These are phyloP conservation scores for Lerista edwardsae DNA, from an alignment of 2,797 vertebrate genomes.

Conservation along the genomic window DNA sequence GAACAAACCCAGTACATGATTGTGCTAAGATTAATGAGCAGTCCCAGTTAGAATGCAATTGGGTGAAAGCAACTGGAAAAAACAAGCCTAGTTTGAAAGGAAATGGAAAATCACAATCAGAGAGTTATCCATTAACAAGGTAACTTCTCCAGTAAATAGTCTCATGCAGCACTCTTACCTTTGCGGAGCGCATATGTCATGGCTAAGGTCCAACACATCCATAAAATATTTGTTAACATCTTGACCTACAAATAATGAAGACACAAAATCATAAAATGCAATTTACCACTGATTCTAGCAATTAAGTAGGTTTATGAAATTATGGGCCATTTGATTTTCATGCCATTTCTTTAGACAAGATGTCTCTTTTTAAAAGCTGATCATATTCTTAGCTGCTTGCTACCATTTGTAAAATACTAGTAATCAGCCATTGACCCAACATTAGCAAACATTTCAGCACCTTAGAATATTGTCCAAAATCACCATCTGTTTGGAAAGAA, in stretches of 20 bases:
- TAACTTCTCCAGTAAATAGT: not conserved
- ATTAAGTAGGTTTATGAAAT: constrained; percentile 2
- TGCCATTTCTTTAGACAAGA: not conserved
- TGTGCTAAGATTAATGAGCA: not conserved
- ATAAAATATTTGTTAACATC: constrained; percentile 93
- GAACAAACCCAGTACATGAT: no score
- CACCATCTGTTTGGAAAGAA: not conserved
- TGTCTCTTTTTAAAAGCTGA: not conserved
- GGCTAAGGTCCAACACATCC: constrained; percentile 86
- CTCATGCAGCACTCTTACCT: constrained; percentile 72
- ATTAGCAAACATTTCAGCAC: not conserved
- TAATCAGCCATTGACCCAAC: not conserved
- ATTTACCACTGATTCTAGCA: not conserved
- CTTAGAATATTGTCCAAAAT: not conserved
- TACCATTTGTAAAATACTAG: not conserved
- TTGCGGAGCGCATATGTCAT: constrained; percentile 74
- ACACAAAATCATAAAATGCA: constrained; percentile 45
- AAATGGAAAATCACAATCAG: not conserved
- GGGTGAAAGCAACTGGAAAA: not conserved
- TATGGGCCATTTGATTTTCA: not conserved
- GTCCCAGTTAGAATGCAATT: not conserved
- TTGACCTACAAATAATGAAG: constrained; percentile 80
- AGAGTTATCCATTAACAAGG: not conserved
- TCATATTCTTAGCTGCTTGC: not conserved
- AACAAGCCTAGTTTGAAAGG: not conserved